Base-by-base conservation (phyloP, 2,113 vertebrate species). In the Halcyon senegalensis region DNA sequence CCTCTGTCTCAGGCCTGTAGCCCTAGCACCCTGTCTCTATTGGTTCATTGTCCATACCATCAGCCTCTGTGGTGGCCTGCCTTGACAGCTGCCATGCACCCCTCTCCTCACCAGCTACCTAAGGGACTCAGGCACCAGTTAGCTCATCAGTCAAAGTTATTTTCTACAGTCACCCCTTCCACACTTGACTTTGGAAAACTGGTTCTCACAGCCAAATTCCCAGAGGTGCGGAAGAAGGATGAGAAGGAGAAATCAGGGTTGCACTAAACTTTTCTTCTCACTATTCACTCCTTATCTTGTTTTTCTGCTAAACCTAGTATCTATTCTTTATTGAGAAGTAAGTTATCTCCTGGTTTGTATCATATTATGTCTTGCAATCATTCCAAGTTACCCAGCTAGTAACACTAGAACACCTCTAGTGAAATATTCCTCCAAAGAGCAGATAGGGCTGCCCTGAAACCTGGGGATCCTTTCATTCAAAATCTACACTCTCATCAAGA, bases 31-130 rank as follows among this genome's bases (percentile, higher is more conserved):
- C 19, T 2, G 1, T 14, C 44, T 59, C 35, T 23, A 13, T 25
- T n/a, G 28, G 10, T 48, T 11, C 14, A 2, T 41, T 51, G 16
- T 30, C 33, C 33, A 3, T 15, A 19, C 30, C 3, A 1, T 1
- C 9, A 66, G 39, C 39, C 6, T 37, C 10, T 16, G 27, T 0
- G 6, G n/a, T n/a, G 11, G 10, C 20, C 30, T 43, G 69, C 21
- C 30, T 39, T 67, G 41, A 6, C 27, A 81, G 37, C 53, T 63
- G 44, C 35, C 5, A 1, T 1, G 0, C 14, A 25, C 44, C 2
- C 13, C 50, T 5, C 6, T 6, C 16, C 16, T 27, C 60, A 33
- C 17, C 1, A 2, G 15, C 14, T 62, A 58, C 37, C 37, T 44
- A 27, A 68, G 43, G 43, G 23, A 81, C 12, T 50, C n/a, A 13